Percentiles rank a stretch among this genome's conserved stretches.
Evolutionary conservation across 2,113 vertebrate genomes (phyloP).

Genomic region (Spheniscus mendiculus): DNA sequence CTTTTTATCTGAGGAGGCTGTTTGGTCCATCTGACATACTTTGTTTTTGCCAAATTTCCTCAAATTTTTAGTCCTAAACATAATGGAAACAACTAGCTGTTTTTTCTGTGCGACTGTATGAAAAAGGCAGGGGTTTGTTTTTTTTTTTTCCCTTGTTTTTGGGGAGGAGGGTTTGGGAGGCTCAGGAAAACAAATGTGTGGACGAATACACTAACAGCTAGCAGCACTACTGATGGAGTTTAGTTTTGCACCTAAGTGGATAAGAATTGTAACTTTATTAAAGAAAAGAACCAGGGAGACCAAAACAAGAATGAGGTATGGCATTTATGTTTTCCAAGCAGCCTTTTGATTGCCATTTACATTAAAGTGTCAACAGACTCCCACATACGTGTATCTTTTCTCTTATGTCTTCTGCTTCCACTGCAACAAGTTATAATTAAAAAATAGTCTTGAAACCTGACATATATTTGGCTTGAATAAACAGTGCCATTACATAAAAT

Average conservation of each 20-base stretch:
- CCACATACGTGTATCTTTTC: not conserved
- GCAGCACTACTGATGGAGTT: not conserved
- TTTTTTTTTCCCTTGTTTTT: not conserved
- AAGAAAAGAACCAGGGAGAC: not conserved
- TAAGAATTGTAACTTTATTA: not conserved
- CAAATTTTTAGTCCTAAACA: not conserved
- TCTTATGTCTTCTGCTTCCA: conserved; percentile 10
- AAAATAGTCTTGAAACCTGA: conserved; percentile 44
- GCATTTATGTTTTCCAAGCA: not conserved
- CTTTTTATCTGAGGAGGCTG: not conserved
- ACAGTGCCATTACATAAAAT: conserved; percentile 25
- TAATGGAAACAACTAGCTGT: not conserved
- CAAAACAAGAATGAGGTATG: not conserved
- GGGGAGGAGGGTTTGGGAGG: not conserved
- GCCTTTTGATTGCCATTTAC: conserved; percentile 12
- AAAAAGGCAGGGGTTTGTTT: not conserved
- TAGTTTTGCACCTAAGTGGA: not conserved
- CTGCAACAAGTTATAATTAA: conserved; percentile 24
- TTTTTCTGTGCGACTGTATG: not conserved
- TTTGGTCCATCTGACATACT: not conserved
- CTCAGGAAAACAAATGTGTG: not conserved
- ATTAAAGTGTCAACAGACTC: not conserved
- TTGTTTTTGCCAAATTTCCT: not conserved
- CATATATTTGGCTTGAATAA: conserved; percentile 56
- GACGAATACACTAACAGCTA: not conserved